Percentiles rank a stretch among this genome's conserved stretches.
These are phyloP conservation scores for Melanotaenia pygmaea DNA, from an alignment of 2,797 vertebrate species.

Conservation along the genomic window DNA sequence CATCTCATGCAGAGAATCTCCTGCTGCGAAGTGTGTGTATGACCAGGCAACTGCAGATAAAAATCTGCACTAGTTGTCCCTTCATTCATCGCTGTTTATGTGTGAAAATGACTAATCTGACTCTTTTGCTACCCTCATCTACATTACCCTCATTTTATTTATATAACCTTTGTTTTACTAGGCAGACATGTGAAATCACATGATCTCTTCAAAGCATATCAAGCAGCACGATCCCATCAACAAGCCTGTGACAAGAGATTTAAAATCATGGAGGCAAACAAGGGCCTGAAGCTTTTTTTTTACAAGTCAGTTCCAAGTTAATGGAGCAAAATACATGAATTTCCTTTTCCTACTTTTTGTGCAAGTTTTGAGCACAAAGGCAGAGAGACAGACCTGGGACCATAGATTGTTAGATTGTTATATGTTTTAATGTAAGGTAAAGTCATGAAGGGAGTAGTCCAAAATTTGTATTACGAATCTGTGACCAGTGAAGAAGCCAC, in stretches of 20 bases:
- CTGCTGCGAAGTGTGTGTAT: background rate
- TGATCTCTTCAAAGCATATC: background rate
- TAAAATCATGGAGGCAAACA: no score
- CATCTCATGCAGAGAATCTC: slow-evolving; percentile 3
- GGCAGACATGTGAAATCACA: background rate
- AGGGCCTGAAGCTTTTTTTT: background rate
- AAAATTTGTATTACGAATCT: no score
- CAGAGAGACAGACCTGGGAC: no score
- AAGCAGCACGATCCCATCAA: background rate
- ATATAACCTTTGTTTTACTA: background rate
- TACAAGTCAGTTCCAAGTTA: no score
- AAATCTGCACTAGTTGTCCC: background rate
- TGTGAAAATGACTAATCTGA: background rate
- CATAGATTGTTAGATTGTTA: no score
- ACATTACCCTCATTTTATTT: background rate
- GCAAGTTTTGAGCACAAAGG: no score
- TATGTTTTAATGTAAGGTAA: no score
- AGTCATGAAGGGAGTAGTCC: no score
- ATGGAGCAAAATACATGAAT: no score
- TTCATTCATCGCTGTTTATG: background rate
- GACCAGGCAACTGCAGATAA: background rate
- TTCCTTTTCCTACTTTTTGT: no score
- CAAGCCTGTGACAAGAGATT: background rate
- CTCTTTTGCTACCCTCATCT: background rate
- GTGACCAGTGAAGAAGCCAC: no score